Evolutionary conservation across 2,113 vertebrate genomes (phyloP).

Genomic region (Pteropus alecto): DNA sequence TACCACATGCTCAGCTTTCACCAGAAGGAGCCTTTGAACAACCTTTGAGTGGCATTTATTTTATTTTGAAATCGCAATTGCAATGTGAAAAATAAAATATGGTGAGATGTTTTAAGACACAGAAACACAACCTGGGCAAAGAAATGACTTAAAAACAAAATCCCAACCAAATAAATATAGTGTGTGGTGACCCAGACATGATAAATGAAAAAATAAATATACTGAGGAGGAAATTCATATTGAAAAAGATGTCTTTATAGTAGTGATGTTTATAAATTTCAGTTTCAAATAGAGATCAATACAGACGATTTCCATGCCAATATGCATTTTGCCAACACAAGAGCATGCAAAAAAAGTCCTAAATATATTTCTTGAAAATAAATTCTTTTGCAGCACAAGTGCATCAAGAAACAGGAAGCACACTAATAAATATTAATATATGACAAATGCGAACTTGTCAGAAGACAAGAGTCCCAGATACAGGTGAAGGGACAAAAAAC

Average conservation of each 20-base stretch:
- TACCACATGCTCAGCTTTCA: not conserved
- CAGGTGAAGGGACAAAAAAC: conserved; percentile 61
- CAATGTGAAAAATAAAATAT: conserved; percentile 43
- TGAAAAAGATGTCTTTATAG: conserved; percentile 77
- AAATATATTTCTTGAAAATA: conserved; percentile 92
- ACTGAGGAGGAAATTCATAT: conserved; percentile 70
- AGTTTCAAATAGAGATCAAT: conserved; percentile 85
- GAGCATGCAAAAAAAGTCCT: conserved; percentile 82
- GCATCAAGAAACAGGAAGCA: conserved; percentile 78
- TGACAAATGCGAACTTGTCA: conserved; percentile 79
- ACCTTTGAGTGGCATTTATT: conserved; percentile 49
- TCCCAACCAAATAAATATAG: conserved; percentile 26
- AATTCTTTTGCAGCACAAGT: conserved; percentile 84
- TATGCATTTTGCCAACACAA: conserved; percentile 80
- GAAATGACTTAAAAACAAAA: conserved; percentile 72
- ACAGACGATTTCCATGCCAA: conserved; percentile 92
- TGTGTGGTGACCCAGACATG: conserved; percentile 68
- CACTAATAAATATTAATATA: conserved; percentile 88
- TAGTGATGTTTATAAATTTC: conserved; percentile 78
- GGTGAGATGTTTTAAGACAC: conserved; percentile 67
- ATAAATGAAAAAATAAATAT: conserved; percentile 77
- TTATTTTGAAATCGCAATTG: conserved; percentile 51
- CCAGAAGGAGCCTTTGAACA: conserved; percentile 42
- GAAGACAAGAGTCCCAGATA: conserved; percentile 37
- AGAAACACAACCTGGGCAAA: conserved; percentile 70